phyloP scores from a whole-genome alignment of 2,113 vertebrate species.

The Empidonax traillii region DNA sequence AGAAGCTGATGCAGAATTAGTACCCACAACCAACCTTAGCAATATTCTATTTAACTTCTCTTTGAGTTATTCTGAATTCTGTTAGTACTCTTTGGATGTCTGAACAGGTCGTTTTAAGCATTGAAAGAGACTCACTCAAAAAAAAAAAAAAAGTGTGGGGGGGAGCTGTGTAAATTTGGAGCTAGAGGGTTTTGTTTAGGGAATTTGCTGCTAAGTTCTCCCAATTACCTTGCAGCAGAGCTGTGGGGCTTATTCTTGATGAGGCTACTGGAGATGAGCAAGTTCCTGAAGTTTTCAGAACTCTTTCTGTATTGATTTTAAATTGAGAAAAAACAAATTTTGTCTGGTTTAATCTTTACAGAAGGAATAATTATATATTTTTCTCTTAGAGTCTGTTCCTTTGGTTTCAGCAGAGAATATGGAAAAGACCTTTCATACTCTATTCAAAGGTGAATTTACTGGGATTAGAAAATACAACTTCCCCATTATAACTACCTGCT shows the following conservation, averaged over 20 bases:
- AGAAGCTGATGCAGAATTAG: neutral
- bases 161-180: neutral
- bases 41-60: neutral
- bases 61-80: neutral
- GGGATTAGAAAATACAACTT: neutral
- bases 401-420: neutral
- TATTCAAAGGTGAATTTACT: neutral
- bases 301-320: neutral
- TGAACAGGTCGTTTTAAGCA: neutral
- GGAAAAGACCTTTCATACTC: neutral
- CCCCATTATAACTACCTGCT: fast-evolving
- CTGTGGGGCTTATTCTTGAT: neutral
- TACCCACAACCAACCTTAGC: neutral
- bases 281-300: neutral
- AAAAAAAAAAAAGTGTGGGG: neutral
- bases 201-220: neutral
- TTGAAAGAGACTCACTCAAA: neutral
- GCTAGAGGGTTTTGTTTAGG: neutral
- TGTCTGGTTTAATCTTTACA: neutral
- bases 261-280: neutral
- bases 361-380: neutral
- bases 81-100: neutral
- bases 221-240: neutral
- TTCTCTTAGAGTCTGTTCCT: neutral
- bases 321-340: neutral